These are phyloP conservation scores for Autographa gamma DNA, from an alignment of 2,888 invertebrate genomes.

Conservation along the genomic window DNA sequence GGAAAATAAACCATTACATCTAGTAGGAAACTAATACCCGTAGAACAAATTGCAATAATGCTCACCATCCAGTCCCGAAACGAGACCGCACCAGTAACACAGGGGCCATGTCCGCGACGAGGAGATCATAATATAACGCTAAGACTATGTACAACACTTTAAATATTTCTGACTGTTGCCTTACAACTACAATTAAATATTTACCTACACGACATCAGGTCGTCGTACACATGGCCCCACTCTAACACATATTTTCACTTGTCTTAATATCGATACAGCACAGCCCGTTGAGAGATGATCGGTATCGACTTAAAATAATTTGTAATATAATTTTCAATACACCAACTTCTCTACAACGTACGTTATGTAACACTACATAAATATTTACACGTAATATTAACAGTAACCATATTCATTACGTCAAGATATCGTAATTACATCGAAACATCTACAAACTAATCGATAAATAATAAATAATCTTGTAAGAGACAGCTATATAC, in stretches of 20 bases:
- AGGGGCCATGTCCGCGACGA: slow-evolving; percentile 75
- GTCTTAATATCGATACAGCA: slow-evolving; percentile 54
- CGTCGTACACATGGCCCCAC: slow-evolving; percentile 67
- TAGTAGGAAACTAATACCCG: slow-evolving; percentile 90
- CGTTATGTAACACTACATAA: slow-evolving; percentile 59
- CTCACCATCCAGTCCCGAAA: slow-evolving; percentile 58
- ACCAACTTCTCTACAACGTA: slow-evolving; percentile 53
- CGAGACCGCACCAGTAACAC: slow-evolving; percentile 52
- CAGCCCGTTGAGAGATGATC: slow-evolving; percentile 56
- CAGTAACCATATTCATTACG: slow-evolving; percentile 67
- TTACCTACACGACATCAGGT: slow-evolving; percentile 63
- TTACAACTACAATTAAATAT: slow-evolving; percentile 67
- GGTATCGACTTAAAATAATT: slow-evolving; percentile 58
- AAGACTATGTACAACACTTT: slow-evolving; percentile 72
- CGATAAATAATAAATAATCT: slow-evolving; percentile 87
- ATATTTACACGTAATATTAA: slow-evolving; percentile 72
- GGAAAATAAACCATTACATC: slow-evolving; percentile 84
- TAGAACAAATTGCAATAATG: slow-evolving; percentile 86
- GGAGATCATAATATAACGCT: slow-evolving; percentile 86
- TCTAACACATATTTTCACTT: slow-evolving; percentile 62
- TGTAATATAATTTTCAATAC: slow-evolving; percentile 48
- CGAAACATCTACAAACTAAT: slow-evolving; percentile 75
- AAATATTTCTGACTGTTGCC: slow-evolving; percentile 72
- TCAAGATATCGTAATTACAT: slow-evolving; percentile 65
- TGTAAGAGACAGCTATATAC: slow-evolving; percentile 85